Conservation (phyloP, 2,797 vertebrate species). For the Anomalospiza imberbis region DNA sequence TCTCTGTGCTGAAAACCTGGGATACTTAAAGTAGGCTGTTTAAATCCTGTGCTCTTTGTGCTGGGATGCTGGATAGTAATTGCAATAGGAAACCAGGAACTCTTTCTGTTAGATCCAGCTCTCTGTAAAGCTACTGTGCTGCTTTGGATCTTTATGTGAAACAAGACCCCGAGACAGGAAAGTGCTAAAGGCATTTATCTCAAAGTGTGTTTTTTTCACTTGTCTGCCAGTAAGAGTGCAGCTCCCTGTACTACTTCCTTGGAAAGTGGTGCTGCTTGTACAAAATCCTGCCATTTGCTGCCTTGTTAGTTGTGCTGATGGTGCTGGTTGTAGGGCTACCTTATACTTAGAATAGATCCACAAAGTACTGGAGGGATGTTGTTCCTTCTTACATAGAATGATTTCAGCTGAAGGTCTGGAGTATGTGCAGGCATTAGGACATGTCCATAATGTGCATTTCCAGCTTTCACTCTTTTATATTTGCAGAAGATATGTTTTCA, state of each 20-base stretch:
- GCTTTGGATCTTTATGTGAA: background rate
- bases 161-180: background rate
- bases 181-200: background rate
- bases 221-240: fast-evolving
- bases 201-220: background rate
- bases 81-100: background rate
- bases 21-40: background rate
- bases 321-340: background rate
- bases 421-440: no score
- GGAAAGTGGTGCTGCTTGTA: background rate
- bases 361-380: background rate
- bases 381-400: background rate
- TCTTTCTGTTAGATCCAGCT: background rate
- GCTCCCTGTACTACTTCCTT: background rate
- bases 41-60: background rate
- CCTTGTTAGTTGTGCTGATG: fast-evolving
- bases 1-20: background rate
- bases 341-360: background rate
- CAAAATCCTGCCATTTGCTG: background rate
- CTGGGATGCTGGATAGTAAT: background rate
- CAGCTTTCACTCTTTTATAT: background rate
- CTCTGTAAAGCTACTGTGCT: background rate
- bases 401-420: background rate
- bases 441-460: background rate
- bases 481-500: background rate